These are phyloP conservation scores for Phrynosoma blainvillii DNA, from an alignment of 2,113 vertebrate genomes.

Conservation along the genomic window DNA sequence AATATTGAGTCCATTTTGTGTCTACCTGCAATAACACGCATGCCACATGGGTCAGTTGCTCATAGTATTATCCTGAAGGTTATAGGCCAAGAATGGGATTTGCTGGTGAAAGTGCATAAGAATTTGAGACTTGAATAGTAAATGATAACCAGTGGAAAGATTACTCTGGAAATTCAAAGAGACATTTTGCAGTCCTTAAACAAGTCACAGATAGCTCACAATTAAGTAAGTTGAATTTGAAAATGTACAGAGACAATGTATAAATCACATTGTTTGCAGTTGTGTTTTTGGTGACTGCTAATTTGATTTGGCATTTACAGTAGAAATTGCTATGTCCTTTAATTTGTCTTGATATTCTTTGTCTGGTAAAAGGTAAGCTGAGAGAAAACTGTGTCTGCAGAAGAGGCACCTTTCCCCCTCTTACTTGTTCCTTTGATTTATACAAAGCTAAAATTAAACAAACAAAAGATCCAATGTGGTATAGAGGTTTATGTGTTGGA, in stretches of 20 bases:
- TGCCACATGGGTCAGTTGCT: not conserved
- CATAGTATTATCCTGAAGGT: not conserved
- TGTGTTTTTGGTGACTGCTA: no score
- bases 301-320: no score
- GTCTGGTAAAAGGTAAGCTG: no score
- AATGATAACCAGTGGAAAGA: not conserved
- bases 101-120: not conserved
- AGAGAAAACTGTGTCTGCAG: no score
- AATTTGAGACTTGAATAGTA: not conserved
- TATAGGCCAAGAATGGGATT: rapidly evolving
- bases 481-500: no score
- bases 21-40: rapidly evolving
- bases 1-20: not conserved
- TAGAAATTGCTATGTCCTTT: no score
- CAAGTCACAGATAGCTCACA: rapidly evolving
- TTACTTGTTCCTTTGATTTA: no score
- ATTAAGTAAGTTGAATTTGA: not conserved
- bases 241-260: not conserved
- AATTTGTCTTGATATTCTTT: no score
- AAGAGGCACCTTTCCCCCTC: no score
- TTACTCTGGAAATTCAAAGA: not conserved
- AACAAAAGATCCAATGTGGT: no score
- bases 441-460: no score
- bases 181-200: not conserved
- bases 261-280: no score